Evolutionary conservation across 2,888 invertebrate genomes (phyloP), one percentile per base, ranked within the genome.

Genomic region (Cerastoderma edule): DNA sequence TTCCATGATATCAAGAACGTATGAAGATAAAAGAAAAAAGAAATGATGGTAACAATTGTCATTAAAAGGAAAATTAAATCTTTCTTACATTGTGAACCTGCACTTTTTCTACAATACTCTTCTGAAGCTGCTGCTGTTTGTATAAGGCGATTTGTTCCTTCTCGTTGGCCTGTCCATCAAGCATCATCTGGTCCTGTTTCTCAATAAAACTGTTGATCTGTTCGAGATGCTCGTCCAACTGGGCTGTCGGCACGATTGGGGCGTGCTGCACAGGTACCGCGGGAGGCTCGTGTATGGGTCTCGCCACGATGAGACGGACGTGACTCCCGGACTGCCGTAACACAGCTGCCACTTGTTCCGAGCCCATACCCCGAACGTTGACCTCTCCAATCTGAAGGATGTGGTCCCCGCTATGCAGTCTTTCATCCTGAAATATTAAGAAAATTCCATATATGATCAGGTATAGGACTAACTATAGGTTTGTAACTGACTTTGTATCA

Each of bases 351-450:
- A 99, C 98, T 93, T 94, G 94, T 93, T 99, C 99, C 68, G 98
- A 98, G 80, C 97, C 97, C 95, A 99, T 97, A 75, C 99, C 99
- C 68, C 98, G 96, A 87, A 99, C 95, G 94, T 97, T 97, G 86
- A 99, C 97, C 86, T 98, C 96, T 6, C 94, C 93, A 57, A 94
- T 93, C 94, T 99, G 99, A 88, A 99, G 95, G 89, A 99, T 96
- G 94, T 99, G 99, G 93, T 99, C 99, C 10, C 99, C 99, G 93
- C 98, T 97, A 93, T 97, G 97, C 85, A 99, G 94, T 67, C 98
- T 95, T 78, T 96, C 97, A 94, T 99, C 99, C 97, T 98, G 93
- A 0, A 93, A 90, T n/a, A n/a, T n/a, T n/a, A n/a, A n/a, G n/a
- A n/a, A n/a, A n/a, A n/a, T n/a, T n/a, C n/a, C n/a, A n/a, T n/a